Base-by-base conservation (phyloP, 1,140 invertebrate species). In the Euura lappo region DNA sequence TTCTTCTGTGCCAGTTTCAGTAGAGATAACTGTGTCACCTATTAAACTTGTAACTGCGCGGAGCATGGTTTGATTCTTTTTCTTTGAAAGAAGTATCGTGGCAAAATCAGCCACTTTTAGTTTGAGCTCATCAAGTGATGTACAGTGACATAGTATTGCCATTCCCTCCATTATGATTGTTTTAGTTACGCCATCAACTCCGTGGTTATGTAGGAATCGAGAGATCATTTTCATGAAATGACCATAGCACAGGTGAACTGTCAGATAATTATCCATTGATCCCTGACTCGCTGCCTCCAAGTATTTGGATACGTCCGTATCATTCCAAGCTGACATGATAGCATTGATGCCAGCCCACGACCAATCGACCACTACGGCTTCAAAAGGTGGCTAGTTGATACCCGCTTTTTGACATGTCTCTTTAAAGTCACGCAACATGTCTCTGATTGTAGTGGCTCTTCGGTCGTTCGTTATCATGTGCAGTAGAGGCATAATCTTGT, bases 191-290 rank as follows among this genome's bases (percentile, higher is more conserved):
- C 66, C 28, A 6, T 68, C 66, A 6, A 74, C 46, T 4, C 70
- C 66, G 44, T 71, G 71, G 43, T 71, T 67, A 2, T 65, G n/a
- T 10, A 65, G 28, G 60, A 44, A 69, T 45, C 73, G 64, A 6
- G 73, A 71, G 65, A 74, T 64, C 68, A 74, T 74, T 69, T 71
- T 71, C 70, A 71, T 71, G 8, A 74, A 70, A 44, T 74, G 73
- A 2, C 65, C 44, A 51, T 71, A 71, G 44, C 73, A 74, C 28
- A 65, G 51, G n/a, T n/a, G n/a, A n/a, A n/a, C n/a, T n/a, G n/a
- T n/a, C n/a, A 44, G n/a, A 42, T 5, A 7, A 42, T 67, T n/a
- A 5, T 67, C 44, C 5, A 44, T 67, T 13, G 44, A 13, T 5
- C 44, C 13, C 13, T 67, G 13, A 44, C 44, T 42, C 13, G 44